Percentiles rank a stretch among this genome's conserved stretches.
Evolutionary conservation across 1,140 invertebrate genomes (phyloP).

Genomic region (Tenebrio molitor): DNA sequence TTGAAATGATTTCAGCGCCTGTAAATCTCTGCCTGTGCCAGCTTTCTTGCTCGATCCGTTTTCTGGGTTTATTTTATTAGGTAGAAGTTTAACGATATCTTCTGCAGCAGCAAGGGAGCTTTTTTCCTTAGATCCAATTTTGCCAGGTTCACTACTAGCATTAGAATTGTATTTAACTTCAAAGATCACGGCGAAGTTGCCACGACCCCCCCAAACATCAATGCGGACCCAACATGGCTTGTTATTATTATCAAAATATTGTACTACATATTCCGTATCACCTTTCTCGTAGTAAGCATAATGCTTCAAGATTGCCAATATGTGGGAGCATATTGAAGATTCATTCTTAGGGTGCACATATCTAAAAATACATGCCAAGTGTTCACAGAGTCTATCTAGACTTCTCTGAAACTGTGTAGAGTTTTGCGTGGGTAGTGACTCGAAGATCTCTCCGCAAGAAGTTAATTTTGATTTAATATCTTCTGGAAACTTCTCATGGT

Average conservation of each 20-base stretch:
- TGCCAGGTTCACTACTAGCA: not conserved
- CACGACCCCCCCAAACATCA: too few species aligned
- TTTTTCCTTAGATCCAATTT: not conserved
- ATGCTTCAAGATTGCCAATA: not conserved
- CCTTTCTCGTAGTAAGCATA: not conserved
- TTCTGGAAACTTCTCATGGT: not conserved
- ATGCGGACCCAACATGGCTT: not conserved
- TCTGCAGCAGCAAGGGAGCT: conserved; percentile 9
- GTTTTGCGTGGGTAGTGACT: too few species aligned
- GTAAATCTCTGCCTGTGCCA: not conserved
- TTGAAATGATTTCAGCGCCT: conserved; percentile 3
- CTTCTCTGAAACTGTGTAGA: too few species aligned
- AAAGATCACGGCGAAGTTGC: too few species aligned
- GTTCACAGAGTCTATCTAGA: not conserved
- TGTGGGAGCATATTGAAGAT: not conserved
- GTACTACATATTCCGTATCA: not conserved
- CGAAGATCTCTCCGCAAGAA: not conserved
- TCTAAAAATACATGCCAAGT: not conserved
- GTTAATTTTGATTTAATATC: not conserved
- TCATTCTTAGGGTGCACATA: not conserved
- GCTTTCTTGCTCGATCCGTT: not conserved
- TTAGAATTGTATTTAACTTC: too few species aligned
- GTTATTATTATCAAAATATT: not conserved
- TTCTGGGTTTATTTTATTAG: not conserved
- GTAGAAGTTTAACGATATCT: conserved; percentile 1